phyloP scores from a whole-genome alignment of 1,140 invertebrate species.

The Rhagoletis pomonella region DNA sequence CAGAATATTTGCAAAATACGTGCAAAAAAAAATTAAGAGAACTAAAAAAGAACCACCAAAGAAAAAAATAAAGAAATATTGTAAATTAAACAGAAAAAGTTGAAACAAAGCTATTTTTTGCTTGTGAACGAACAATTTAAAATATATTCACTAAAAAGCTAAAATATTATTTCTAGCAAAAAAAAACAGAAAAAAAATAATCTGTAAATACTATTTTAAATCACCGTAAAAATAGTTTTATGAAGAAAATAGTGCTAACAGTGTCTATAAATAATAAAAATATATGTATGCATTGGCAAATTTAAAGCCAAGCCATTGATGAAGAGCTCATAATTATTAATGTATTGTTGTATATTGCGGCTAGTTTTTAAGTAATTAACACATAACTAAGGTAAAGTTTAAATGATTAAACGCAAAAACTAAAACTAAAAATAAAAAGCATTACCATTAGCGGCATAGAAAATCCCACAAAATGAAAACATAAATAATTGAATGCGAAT shows the following conservation, averaged over 20 bases:
- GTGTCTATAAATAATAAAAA: not conserved
- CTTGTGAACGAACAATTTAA: conserved; percentile 12
- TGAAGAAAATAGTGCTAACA: not conserved
- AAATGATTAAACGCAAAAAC: not conserved
- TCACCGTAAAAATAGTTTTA: not conserved
- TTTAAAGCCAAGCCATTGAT: not conserved
- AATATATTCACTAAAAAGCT: not conserved
- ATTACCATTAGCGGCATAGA: not conserved
- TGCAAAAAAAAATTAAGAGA: not conserved
- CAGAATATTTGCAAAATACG: no score
- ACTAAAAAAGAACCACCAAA: conserved; percentile 29
- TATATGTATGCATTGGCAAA: not conserved
- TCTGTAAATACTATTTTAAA: conserved; percentile 40
- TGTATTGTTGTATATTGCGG: conserved; percentile 21
- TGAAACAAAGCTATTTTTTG: not conserved
- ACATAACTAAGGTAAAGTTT: not conserved
- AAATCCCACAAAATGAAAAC: not conserved
- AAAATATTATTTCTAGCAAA: not conserved
- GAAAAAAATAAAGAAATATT: not conserved
- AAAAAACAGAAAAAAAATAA: not conserved
- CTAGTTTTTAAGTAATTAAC: conserved; percentile 38
- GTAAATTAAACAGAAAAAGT: not conserved
- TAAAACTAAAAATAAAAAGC: conserved; percentile 5
- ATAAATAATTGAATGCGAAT: not conserved
- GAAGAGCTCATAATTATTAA: conserved; percentile 37